A percentile compares a stretch with the other conserved stretches of the same genome.
These are phyloP conservation scores for Drosophila simulans DNA, from an alignment of 1,140 invertebrate genomes.

Conservation along the genomic window DNA sequence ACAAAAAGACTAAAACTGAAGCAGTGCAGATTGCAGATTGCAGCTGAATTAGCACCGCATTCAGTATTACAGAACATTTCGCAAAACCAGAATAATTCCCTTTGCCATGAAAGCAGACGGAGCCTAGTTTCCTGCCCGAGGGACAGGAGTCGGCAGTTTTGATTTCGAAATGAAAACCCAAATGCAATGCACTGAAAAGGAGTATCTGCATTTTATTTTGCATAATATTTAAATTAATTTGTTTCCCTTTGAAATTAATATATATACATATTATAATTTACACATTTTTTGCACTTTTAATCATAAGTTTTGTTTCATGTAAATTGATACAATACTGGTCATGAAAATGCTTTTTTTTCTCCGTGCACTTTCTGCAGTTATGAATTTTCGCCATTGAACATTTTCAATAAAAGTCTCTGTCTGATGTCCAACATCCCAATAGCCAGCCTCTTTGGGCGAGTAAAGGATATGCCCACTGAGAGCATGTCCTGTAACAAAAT, in stretches of 20 bases:
- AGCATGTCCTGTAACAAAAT: conserved; percentile 70
- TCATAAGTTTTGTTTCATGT: background rate
- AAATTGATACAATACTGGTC: no score
- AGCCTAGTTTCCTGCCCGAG: background rate
- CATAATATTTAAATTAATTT: no score
- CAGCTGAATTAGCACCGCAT: conserved; percentile 14
- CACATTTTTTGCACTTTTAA: no score
- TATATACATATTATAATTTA: no score
- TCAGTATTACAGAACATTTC: conserved; percentile 15
- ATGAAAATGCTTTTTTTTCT: background rate
- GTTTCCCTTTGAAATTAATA: no score
- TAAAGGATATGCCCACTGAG: conserved; percentile 59
- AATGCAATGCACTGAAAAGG: conserved; percentile 6
- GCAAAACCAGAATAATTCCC: conserved; percentile 20
- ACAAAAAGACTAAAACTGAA: conserved; percentile 4
- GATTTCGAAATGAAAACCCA: conserved; percentile 13
- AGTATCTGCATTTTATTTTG: no score
- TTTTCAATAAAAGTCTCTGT: conserved; percentile 63
- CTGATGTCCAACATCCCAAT: conserved; percentile 8
- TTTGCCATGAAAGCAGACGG: conserved; percentile 9
- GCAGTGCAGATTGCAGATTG: conserved; percentile 7
- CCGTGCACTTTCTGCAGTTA: conserved; percentile 34
- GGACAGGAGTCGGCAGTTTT: background rate
- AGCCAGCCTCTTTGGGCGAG: background rate
- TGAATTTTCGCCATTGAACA: conserved; percentile 60